Percentiles rank a stretch among this genome's conserved stretches.
Evolutionary conservation across 2,888 invertebrate species (phyloP).

Genomic region (Trichopoda pennipes): DNA sequence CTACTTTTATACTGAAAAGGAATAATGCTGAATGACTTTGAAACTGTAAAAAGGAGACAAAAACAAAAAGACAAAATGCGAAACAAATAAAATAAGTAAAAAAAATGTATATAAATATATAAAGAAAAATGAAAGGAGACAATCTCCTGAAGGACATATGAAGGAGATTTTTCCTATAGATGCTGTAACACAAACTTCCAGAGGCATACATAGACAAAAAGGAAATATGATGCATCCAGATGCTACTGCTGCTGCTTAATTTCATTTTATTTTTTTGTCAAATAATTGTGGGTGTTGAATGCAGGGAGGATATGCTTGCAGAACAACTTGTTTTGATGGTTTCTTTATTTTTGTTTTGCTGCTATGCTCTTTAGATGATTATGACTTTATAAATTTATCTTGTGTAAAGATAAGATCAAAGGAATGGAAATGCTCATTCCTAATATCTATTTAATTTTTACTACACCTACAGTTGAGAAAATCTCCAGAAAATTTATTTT

Average conservation of each 20-base stretch:
- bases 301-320: neutral
- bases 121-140: conserved; percentile 46
- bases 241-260: conserved; percentile 39
- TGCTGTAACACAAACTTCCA: conserved; percentile 37
- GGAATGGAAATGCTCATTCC: neutral
- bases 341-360: neutral
- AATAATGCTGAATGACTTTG: conserved; percentile 60
- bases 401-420: neutral
- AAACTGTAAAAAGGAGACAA: conserved; percentile 26
- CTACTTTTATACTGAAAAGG: conserved; percentile 24
- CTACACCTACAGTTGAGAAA: conserved; percentile 12
- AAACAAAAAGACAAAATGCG: conserved; percentile 29
- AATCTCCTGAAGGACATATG: conserved; percentile 78
- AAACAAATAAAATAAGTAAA: conserved; percentile 33
- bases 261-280: conserved; percentile 35
- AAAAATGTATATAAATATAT: conserved; percentile 22
- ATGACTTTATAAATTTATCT: conserved; percentile 30
- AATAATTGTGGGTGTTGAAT: conserved; percentile 13
- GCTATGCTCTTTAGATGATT: conserved; percentile 46
- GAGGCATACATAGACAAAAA: conserved; percentile 9
- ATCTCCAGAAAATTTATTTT: neutral
- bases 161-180: conserved; percentile 74
- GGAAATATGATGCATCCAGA: conserved; percentile 29
- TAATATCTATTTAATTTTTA: neutral
- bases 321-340: neutral